Evolutionary conservation across 2,797 vertebrate genomes (phyloP).

Genomic region (Coregonus sp.): DNA sequence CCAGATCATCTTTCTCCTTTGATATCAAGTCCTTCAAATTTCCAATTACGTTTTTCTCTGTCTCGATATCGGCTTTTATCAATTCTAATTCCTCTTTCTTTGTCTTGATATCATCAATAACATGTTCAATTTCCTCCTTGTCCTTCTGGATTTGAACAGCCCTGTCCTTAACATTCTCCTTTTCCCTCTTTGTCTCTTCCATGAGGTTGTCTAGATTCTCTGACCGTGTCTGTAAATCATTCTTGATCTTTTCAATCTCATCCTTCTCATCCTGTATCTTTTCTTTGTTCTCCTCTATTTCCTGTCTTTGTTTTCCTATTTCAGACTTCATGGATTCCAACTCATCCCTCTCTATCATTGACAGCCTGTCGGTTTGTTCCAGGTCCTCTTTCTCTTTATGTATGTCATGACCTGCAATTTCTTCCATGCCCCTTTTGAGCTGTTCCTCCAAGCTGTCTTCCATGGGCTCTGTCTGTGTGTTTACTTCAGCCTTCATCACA

Average conservation of each 20-base stretch:
- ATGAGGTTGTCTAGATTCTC: constrained; percentile 32
- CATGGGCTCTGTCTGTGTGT: constrained; percentile 6
- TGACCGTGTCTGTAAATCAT: constrained; percentile 32
- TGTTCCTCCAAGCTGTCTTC: neutral
- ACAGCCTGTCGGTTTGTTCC: constrained; percentile 32
- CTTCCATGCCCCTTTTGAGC: neutral
- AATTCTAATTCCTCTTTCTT: too few relatives aligned
- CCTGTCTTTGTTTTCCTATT: too few relatives aligned
- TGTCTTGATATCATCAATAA: too few relatives aligned
- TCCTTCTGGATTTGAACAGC: neutral
- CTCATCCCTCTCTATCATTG: constrained; percentile 44
- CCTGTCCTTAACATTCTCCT: constrained; percentile 24
- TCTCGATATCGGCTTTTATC: too few relatives aligned
- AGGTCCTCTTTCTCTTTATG: constrained; percentile 46
- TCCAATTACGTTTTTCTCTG: too few relatives aligned
- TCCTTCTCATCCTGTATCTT: constrained; percentile 27
- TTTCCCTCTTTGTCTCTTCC: constrained; percentile 30
- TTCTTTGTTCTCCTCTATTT: constrained; percentile 37
- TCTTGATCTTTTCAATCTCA: constrained; percentile 15
- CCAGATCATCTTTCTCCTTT: too few relatives aligned
- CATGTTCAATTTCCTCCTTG: too few relatives aligned
- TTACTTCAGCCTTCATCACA: constrained; percentile 2
- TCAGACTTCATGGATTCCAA: constrained; percentile 15
- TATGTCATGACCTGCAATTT: constrained; percentile 12
- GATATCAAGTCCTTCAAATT: too few relatives aligned